phyloP scores from a whole-genome alignment of 2,888 invertebrate genomes.

The Drosophila paracracens region DNA sequence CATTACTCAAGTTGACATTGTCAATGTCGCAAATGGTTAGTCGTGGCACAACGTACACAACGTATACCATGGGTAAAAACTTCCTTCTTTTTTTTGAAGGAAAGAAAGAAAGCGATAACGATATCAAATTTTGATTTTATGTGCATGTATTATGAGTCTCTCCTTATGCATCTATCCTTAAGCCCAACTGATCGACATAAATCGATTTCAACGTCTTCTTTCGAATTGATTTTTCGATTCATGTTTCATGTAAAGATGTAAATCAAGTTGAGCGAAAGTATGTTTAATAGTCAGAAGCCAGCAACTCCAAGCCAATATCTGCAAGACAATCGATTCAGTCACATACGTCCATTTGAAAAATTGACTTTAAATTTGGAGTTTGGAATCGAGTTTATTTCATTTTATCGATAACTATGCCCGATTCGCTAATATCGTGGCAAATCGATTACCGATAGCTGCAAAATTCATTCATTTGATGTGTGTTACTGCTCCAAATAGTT shows the following conservation, averaged over 20 bases:
- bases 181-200: background rate
- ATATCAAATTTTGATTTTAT: background rate
- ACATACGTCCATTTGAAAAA: too few relatives aligned
- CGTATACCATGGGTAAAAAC: slow-evolving; percentile 17
- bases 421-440: background rate
- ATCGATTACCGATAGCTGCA: background rate
- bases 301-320: background rate
- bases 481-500: background rate
- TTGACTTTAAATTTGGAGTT: background rate
- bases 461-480: background rate
- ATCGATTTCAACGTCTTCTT: background rate
- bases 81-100: too few relatives aligned
- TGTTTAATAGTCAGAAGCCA: background rate
- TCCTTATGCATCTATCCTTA: background rate
- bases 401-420: background rate
- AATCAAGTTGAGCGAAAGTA: too few relatives aligned
- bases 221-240: background rate
- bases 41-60: slow-evolving; percentile 5
- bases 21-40: slow-evolving; percentile 53
- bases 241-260: too few relatives aligned
- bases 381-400: background rate
- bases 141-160: background rate
- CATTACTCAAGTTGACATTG: slow-evolving; percentile 50
- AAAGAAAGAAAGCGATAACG: background rate
- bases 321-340: accelerated